Evolutionary conservation across 2,797 vertebrate genomes (phyloP), one percentile per base, ranked within the genome.

Genomic region (Vireo griseus): DNA sequence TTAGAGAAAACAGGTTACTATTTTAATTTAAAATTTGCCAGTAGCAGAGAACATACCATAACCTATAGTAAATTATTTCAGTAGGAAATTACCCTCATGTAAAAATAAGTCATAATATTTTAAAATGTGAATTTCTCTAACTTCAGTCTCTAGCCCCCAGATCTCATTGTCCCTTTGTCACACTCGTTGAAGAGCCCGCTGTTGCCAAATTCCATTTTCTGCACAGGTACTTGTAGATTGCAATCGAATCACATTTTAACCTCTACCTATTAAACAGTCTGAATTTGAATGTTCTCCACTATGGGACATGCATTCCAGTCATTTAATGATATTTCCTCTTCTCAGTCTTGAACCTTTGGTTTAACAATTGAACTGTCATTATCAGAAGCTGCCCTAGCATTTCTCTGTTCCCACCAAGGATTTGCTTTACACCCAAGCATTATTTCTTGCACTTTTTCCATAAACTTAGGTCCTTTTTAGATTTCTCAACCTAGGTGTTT

Each of bases 11-110:
- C 82, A 92, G 76, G 76, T 62, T 88, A 74, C 58, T 91, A 37
- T 90, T 95, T 94, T 94, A 94, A 91, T 95, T 92, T 94, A 76
- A 95, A 86, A 48, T 85, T 86, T 92, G 47, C 91, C 61, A 29
- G 75, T 73, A 89, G 87, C 89, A 86, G 89, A 91, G 61, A 88
- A 91, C 33, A 83, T 31, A 47, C 76, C 19, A 61, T 91, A 94
- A 94, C 65, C 65, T 68, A 65, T 68, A 92, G 84, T 85, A 93
- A 94, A 92, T 94, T 91, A 83, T 89, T 95, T 92, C 35, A 86
- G 52, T 54, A 65, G 79, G 25, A 90, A 91, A 95, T 94, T 95
- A 78, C 35, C 39, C 25, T 75, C 16, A n/a, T 73, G 40, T 83
- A 92, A 86, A 91, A 94, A 68, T 91, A 86, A 92, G 85, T 63